Evolutionary conservation across 2,113 vertebrate species (phyloP), one percentile per base, ranked within the genome.

Genomic region (Thamnophis sirtalis): DNA sequence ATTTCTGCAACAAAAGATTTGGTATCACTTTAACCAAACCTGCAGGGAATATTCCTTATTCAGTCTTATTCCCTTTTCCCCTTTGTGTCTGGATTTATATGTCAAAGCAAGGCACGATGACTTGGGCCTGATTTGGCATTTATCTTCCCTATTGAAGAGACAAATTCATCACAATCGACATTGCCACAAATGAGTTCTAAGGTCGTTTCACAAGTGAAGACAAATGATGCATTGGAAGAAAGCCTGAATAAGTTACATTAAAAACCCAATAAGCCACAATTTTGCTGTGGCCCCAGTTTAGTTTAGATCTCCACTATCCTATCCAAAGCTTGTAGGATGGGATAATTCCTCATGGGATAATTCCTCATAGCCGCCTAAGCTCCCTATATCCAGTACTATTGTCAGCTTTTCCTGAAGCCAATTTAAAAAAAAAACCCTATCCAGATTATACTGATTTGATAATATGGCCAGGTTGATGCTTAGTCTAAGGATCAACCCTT

Each of bases 131-230:
- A 93, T 95, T 95, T 92, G 94, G 73, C 95, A 96, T 96, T 95
- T 95, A 96, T 96, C 94, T 96, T 96, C 92, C 93, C 94, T 94
- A 95, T 50, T 92, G 89, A 93, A 92, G 92, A 96, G 93, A 91
- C 93, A 94, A 94, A 96, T 96, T 95, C 94, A 96, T 96, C 95
- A 95, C 92, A 94, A 90, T 85, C 90, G 93, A 92, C 94, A 91
- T 95, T 96, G 95, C 93, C 92, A 96, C 88, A 93, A 95, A 95
- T 95, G 95, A 95, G 92, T 95, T 96, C 94, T 95, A 94, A 96
- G 95, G 90, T 94, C 94, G 94, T 87, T 88, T 95, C 95, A 92
- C 84, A 94, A 96, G 95, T 93, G 93, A 96, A 96, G 96, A 96
- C 91, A 94, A 95, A 96, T 95, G 84, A 92, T 88, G 60, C 43